Base-by-base conservation (phyloP, 2,888 invertebrate genomes). In the Trissoscelio sp. region DNA sequence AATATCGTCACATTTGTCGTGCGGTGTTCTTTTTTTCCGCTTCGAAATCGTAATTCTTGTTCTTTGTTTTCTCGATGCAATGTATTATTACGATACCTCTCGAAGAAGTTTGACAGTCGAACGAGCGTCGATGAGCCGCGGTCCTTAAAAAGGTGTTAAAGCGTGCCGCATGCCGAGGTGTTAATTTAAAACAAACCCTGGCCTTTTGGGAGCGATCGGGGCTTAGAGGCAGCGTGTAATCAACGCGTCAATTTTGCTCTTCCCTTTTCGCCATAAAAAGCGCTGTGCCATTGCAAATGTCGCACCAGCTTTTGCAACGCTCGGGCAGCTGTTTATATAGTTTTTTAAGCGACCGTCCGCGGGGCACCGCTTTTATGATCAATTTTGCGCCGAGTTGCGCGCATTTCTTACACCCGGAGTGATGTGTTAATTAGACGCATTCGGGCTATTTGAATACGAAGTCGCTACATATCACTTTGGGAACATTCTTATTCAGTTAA, bases 161-260 rank as follows among this genome's bases (percentile, higher is more conserved):
- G 87, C 86, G 88, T 88, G 89, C 89, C 87, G 86, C 85, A 84
- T 83, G 86, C 86, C 83, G 86, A 88, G 88, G 88, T 87, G 89
- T 89, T 89, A 89, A 89, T 88, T 90, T 88, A 89, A 90, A 90
- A 89, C 88, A 90, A 89, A 89, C 87, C 85, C 83, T 84, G 84
- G 84, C 85, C 67, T 58, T 86, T 87, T 85, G 86, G 48, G 81
- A 75, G 81, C 83, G 85, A 86, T 81, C 85, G 78, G 75, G 75
- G 66, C 81, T 85, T 70, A 81, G 81, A 83, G 83, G 75, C 83
- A 88, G 86, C 87, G 84, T 89, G 85, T 87, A 89, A 89, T 89
- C 89, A 89, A 82, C 79, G 84, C 83, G 83, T 84, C 85, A 86
- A 87, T 88, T 88, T 86, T 80, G 70, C 48, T 58, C 67, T 28